Base-by-base conservation (phyloP, 2,797 vertebrate species). In the Brotula barbata region DNA sequence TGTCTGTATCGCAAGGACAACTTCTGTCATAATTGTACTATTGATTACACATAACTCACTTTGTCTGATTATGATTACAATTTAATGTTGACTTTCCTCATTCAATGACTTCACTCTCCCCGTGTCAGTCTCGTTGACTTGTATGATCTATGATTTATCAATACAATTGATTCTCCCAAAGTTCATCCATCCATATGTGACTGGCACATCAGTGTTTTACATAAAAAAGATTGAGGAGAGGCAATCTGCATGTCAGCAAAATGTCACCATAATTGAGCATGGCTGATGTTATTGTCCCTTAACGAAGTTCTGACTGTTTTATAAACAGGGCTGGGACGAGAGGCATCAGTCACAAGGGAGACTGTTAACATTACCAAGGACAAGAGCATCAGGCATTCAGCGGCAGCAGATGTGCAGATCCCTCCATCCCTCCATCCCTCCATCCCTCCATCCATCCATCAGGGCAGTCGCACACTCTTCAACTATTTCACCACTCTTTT, bases 31-130 rank as follows among this genome's bases (percentile, higher is more conserved):
- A 93, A 94, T 94, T 92, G 90, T 87, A 86, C 81, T 93, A 96
- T 96, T 92, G 95, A 96, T 95, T 94, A 90, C 79, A 92, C 92
- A 93, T 95, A 94, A 94, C 92, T 93, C 92, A 94, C 89, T 93
- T 94, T 93, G 94, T 93, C 93, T 92, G 90, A 90, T 92, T 92
- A 92, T 94, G 94, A 96, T 95, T 94, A 93, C 94, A 93, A 93
- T 94, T 93, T 91, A 89, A 92, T 92, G 92, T 92, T 89, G 92
- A 91, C 90, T 90, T 89, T 91, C 87, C 82, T 68, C 58, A 78
- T 90, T 90, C 91, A 73, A 92, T 92, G 93, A 94, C 92, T 93
- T 93, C 87, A 88, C 90, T 91, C 88, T 91, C 89, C 87, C 83
- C 87, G 91, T 91, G 91, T 86, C 89, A 92, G 91, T 90, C 90